A percentile compares a stretch with the other conserved stretches of the same genome.
Conservation (phyloP, 2,113 vertebrate genomes). For the Macquaria ambigua region DNA sequence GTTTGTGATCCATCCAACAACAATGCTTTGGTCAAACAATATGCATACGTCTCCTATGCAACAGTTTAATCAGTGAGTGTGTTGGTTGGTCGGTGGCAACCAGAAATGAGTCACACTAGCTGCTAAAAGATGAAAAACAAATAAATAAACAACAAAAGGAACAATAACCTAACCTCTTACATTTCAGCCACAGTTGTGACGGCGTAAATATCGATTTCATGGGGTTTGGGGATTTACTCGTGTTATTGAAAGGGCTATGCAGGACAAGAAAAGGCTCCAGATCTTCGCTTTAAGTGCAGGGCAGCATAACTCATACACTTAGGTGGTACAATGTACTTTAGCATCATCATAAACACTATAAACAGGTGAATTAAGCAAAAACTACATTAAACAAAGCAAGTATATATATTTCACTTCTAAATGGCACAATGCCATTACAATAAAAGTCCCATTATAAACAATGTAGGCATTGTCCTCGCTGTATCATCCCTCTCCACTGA, state of each 20-base stretch:
- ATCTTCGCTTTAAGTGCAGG: neutral
- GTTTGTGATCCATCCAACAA: too few relatives aligned
- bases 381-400: slow-evolving; percentile 4
- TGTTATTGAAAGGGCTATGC: neutral
- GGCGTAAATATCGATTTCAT: slow-evolving; percentile 16
- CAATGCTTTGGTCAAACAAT: neutral
- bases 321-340: neutral
- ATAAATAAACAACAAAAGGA: neutral
- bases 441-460: neutral
- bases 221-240: slow-evolving; percentile 14
- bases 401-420: neutral
- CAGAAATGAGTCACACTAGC: neutral
- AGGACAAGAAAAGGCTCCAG: neutral
- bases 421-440: neutral
- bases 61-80: neutral
- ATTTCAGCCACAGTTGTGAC: slow-evolving; percentile 16
- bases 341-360: neutral
- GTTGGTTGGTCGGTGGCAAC: neutral
- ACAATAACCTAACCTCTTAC: neutral
- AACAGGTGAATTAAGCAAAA: neutral
- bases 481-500: slow-evolving; percentile 20
- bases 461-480: neutral
- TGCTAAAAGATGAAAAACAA: neutral
- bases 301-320: neutral
- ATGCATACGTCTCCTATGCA: neutral